Evolutionary conservation across 2,797 vertebrate genomes (phyloP).

Genomic region (Manis crassicaudata): DNA sequence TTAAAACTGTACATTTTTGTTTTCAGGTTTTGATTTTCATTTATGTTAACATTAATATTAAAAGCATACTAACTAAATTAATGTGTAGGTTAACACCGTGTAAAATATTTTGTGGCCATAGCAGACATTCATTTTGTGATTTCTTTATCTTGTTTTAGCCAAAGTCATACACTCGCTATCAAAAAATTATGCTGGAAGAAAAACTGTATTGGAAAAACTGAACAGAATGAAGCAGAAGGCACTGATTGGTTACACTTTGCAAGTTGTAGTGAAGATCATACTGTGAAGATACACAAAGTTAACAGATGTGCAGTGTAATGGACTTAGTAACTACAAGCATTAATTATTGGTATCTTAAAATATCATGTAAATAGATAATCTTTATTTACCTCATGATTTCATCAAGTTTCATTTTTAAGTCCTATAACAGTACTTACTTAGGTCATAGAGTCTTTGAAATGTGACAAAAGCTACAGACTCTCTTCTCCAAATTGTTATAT

Average conservation of each 20-base stretch:
- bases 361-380: slow-evolving; percentile 42
- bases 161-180: slow-evolving; percentile 93
- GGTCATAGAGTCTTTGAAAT: background rate
- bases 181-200: slow-evolving; percentile 94
- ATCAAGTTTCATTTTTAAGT: slow-evolving; percentile 35
- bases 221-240: slow-evolving; percentile 82
- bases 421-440: background rate
- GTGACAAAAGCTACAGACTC: background rate
- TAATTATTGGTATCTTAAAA: background rate
- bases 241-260: slow-evolving; percentile 93
- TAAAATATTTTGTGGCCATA: slow-evolving; percentile 78
- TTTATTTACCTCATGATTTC: slow-evolving; percentile 21
- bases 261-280: slow-evolving; percentile 94
- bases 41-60: slow-evolving; percentile 79
- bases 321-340: background rate
- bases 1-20: slow-evolving; percentile 74
- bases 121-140: slow-evolving; percentile 65
- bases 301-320: slow-evolving; percentile 89
- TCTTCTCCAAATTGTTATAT: background rate
- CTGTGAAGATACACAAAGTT: slow-evolving; percentile 95
- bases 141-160: slow-evolving; percentile 86
- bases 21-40: slow-evolving; percentile 74
- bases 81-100: slow-evolving; percentile 64
- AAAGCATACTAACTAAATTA: background rate
- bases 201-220: slow-evolving; percentile 83